Base-by-base conservation (phyloP, 2,888 invertebrate species). In the Barypeithes pellucidus region DNA sequence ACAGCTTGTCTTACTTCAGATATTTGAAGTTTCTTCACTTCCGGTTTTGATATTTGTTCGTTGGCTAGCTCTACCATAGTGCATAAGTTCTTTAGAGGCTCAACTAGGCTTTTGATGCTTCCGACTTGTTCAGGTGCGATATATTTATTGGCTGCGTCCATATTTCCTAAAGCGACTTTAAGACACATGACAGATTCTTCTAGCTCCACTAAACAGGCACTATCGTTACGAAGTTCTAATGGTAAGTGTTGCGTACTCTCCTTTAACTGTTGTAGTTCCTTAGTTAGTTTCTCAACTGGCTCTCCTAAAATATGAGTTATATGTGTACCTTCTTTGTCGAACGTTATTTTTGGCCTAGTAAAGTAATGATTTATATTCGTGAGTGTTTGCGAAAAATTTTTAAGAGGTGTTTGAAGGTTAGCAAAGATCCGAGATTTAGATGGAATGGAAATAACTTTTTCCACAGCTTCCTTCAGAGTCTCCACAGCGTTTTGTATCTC, bases 21-120 rank as follows among this genome's bases (percentile, higher is more conserved):
- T 45, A 11, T 20, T 16, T 22, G 5, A 3, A 62, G 20, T 45
- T 7, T 24, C 11, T 7, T 29, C n/a, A 69, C 18, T 59, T 70
- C 41, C 16, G 47, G 52, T 9, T 52, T 45, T 18, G 11, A 9
- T 18, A 66, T 24, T n/a, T 66, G 14, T 57, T 54, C 22, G 43
- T 36, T 47, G 36, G 24, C 8, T 33, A 45, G 36, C n/a, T 69
- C 70, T 20, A 80, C 60, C 18, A 77, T 50, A 45, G 67, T 65
- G 8, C 75, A 76, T 24, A 81, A 50, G 43, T 77, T 76, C 60
- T 79, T 39, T 20, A 81, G 50, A 16, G 80, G 77, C 62, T 77
- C 72, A 18, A 65, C 72, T 14, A 60, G 14, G 11, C 20, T 20
- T 24, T 3, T 14, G 8, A 60, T 20, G 12, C 12, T 22, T 60